Evolutionary conservation across 2,113 vertebrate species (phyloP), one percentile per base, ranked within the genome.

Genomic region (Pycnonotus jocosus): DNA sequence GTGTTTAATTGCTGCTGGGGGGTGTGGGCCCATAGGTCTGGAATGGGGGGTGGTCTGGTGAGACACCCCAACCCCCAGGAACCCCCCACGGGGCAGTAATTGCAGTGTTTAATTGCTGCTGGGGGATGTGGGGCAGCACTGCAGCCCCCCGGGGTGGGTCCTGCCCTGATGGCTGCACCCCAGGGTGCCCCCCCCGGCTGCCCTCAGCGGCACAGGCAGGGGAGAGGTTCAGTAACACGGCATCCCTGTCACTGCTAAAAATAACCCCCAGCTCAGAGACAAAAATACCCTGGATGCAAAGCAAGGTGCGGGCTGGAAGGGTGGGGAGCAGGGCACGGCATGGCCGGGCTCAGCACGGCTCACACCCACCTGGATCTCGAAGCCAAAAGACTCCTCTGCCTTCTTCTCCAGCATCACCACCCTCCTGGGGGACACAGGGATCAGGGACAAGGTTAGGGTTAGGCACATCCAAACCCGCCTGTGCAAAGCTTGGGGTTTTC

Each of bases 311-410:
- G 58, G 81, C 1, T 27, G 50, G 58, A 6, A 60, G 74, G 73
- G 88, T 13, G 45, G 74, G 56, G 45, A 91, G 79, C 31, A 2
- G 3, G 20, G 78, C 81, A 9, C 0, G 66, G 82, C 45, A 2
- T 0, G 12, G 78, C 35, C 16, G 1, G 9, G 64, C 40, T 15
- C 11, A 1, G 81, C 51, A 2, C 2, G 1, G 82, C 84, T 22
- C 9, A 2, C 53, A 93, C 98, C 97, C 96, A 99, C 99, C 99
- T 99, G 99, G 96, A 99, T 99, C 97, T 99, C 99, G 83, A 99
- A 99, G 47, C 99, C 99, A 9, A 99, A 99, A 9, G 98, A 96
- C 92, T 99, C 99, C 30, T 98, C 98, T 1, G 98, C 98, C 15
- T 97, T 97, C 86, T 99, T 99, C 97, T 99, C 98, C 96, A 99